These are phyloP conservation scores for Stratiolaelaps scimitus DNA, from an alignment of 1,140 invertebrate species.

Conservation along the genomic window DNA sequence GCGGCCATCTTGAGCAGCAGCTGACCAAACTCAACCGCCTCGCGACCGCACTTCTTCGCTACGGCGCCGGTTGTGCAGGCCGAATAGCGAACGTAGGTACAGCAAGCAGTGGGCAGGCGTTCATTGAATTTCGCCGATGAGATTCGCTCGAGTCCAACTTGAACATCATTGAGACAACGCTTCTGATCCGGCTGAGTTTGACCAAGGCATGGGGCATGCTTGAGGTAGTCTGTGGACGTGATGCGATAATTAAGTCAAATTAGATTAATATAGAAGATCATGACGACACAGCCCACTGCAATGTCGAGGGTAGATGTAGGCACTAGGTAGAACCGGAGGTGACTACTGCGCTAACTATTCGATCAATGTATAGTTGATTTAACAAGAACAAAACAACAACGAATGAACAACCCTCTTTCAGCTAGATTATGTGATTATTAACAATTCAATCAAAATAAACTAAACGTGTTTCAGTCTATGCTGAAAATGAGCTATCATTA, in stretches of 20 bases:
- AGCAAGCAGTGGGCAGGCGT: slow-evolving; percentile 37
- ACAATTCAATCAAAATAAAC: too few relatives aligned
- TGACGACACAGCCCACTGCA: too few relatives aligned
- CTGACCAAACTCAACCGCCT: slow-evolving; percentile 35
- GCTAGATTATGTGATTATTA: too few relatives aligned
- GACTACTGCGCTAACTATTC: too few relatives aligned
- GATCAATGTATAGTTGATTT: too few relatives aligned
- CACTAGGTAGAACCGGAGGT: too few relatives aligned
- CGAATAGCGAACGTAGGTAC: slow-evolving; percentile 33
- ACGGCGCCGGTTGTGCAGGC: slow-evolving; percentile 35
- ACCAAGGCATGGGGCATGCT: slow-evolving; percentile 37
- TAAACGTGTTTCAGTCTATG: too few relatives aligned
- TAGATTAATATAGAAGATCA: neutral
- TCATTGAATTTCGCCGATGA: slow-evolving; percentile 37
- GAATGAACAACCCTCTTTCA: too few relatives aligned
- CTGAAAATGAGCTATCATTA: too few relatives aligned
- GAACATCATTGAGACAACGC: slow-evolving; percentile 37
- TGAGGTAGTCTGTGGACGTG: slow-evolving; percentile 35
- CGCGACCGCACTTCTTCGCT: slow-evolving; percentile 37
- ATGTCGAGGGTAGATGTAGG: too few relatives aligned
- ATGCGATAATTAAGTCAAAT: neutral
- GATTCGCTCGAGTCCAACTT: slow-evolving; percentile 36
- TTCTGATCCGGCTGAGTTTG: slow-evolving; percentile 36
- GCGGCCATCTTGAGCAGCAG: slow-evolving; percentile 35
- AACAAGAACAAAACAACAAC: too few relatives aligned